phyloP scores from a whole-genome alignment of 2,888 invertebrate species.

The Acanthosoma haemorrhoidale region DNA sequence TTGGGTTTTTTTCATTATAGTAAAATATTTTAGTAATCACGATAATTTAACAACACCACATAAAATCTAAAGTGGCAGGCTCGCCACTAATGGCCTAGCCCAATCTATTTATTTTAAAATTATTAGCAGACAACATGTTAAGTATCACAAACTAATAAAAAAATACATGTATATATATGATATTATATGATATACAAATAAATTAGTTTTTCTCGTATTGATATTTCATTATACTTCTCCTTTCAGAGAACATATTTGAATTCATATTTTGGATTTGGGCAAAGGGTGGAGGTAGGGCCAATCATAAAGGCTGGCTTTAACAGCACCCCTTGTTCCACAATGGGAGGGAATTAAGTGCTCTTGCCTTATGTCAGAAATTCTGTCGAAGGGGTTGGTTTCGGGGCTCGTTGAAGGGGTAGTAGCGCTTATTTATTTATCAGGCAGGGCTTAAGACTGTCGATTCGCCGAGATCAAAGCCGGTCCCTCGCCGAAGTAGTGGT shows the following conservation, averaged over 20 bases:
- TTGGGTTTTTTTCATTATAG: too few species aligned
- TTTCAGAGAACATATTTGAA: background rate
- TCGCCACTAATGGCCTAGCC: too few species aligned
- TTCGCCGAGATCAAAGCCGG: constrained; percentile 16
- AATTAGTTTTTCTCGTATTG: too few species aligned
- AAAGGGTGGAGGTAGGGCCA: background rate
- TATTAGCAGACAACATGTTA: too few species aligned
- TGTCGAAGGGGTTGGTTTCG: constrained; percentile 11
- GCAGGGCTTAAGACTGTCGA: constrained; percentile 24
- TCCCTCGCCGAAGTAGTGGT: constrained; percentile 19
- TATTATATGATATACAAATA: too few species aligned
- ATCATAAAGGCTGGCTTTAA: constrained; percentile 11
- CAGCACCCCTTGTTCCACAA: background rate
- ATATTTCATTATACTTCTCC: too few species aligned
- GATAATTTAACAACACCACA: too few species aligned
- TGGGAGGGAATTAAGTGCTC: constrained; percentile 20
- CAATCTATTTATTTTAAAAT: too few species aligned
- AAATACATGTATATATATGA: too few species aligned
- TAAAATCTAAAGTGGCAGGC: too few species aligned
- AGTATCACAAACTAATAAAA: too few species aligned
- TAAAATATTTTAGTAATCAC: too few species aligned
- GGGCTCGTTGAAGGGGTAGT: background rate
- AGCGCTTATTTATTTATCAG: constrained; percentile 16
- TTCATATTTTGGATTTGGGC: background rate
- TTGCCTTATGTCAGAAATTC: constrained; percentile 25